A percentile compares a stretch with the other conserved stretches of the same genome.
Evolutionary conservation across 2,113 vertebrate species (phyloP).

Genomic region (Gallinago media): DNA sequence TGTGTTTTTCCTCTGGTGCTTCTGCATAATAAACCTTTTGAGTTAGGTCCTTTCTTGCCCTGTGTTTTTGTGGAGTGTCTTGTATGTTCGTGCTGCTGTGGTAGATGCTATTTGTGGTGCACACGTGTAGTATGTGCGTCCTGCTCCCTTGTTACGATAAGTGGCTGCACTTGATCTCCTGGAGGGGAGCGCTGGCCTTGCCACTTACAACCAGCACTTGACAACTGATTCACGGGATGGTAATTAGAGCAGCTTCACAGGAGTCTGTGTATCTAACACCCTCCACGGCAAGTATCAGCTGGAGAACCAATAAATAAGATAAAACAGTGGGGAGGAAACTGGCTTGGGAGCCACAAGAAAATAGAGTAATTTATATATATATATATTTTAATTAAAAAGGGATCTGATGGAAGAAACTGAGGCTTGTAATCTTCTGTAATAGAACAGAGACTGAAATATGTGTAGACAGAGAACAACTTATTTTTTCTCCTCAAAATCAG

Average conservation of each 20-base stretch:
- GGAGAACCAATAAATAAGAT: neutral
- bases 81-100: neutral
- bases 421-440: neutral
- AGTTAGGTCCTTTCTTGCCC: neutral
- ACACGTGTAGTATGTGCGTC: neutral
- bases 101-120: neutral
- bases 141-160: neutral
- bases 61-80: neutral
- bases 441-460: neutral
- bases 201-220: neutral
- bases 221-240: neutral
- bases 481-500: neutral
- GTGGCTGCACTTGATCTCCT: slow-evolving; percentile 44
- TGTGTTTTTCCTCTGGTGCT: neutral
- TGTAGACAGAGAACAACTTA: neutral
- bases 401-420: neutral
- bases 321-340: neutral
- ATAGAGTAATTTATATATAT: neutral
- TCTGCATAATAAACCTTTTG: neutral
- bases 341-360: neutral
- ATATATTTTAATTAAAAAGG: neutral
- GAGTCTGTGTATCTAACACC: neutral
- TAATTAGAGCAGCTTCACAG: neutral
- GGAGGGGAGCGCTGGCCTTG: neutral
- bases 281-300: neutral